Evolutionary conservation across 2,113 vertebrate genomes (phyloP).

Genomic region (Otolemur garnettii): DNA sequence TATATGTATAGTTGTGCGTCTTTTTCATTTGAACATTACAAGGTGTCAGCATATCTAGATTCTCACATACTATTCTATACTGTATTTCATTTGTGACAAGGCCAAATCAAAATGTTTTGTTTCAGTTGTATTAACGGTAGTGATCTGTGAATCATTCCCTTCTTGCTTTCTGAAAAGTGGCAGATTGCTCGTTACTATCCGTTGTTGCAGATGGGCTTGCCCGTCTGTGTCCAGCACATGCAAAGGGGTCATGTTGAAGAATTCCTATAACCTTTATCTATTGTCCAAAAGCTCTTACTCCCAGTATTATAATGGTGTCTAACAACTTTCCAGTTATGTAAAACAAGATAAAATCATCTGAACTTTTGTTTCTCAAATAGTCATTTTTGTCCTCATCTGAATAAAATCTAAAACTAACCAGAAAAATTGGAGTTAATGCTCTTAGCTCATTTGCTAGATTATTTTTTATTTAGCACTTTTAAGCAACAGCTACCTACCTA

Average conservation of each 20-base stretch:
- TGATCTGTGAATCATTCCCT: slow-evolving; percentile 29
- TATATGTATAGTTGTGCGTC: neutral
- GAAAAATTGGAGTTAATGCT: slow-evolving; percentile 37
- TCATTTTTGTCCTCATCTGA: slow-evolving; percentile 57
- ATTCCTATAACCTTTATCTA: slow-evolving; percentile 31
- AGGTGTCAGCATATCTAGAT: neutral
- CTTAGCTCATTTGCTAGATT: slow-evolving; percentile 57
- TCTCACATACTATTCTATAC: neutral
- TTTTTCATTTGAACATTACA: slow-evolving; percentile 19
- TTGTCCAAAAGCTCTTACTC: neutral
- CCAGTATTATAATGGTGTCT: neutral
- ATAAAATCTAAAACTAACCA: slow-evolving; percentile 53
- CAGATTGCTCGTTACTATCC: neutral
- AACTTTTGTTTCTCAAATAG: slow-evolving; percentile 41
- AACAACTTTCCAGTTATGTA: neutral
- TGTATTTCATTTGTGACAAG: slow-evolving; percentile 37
- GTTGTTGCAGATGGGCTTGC: neutral
- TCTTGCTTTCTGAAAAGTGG: slow-evolving; percentile 44
- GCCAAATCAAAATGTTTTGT: slow-evolving; percentile 38
- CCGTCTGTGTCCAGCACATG: neutral
- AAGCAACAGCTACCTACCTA: slow-evolving; percentile 31
- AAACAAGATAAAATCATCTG: slow-evolving; percentile 38
- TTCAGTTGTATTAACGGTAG: neutral
- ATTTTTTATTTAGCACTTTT: slow-evolving; percentile 44
- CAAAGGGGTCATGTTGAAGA: neutral